Conservation (phyloP, 2,113 vertebrate species). For the Chascanopsetta lugubris region DNA sequence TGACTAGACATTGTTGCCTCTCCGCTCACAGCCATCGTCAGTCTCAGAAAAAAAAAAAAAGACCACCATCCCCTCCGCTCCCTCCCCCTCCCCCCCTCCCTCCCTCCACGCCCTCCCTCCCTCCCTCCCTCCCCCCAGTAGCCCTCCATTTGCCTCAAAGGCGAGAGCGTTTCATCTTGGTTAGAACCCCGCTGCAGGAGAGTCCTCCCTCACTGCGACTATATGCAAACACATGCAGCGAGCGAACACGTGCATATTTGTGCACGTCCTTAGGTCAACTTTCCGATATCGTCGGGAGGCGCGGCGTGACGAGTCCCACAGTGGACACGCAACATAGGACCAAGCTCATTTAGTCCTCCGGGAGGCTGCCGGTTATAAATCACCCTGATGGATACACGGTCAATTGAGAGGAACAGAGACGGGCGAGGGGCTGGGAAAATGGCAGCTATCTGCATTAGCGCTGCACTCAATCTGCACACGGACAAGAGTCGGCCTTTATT, state of each 20-base stretch:
- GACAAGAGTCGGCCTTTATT: conserved; percentile 47
- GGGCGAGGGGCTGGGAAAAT: conserved; percentile 56
- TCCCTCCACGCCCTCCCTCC: neutral
- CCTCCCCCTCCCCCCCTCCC: neutral
- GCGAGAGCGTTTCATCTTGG: conserved; percentile 53
- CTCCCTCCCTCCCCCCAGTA: conserved; percentile 19
- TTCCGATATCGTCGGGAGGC: conserved; percentile 1
- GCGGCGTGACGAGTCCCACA: conserved; percentile 3
- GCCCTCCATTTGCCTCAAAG: conserved; percentile 55
- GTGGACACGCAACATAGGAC: conserved; percentile 18
- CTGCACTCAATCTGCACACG: conserved; percentile 60
- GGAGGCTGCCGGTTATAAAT: conserved; percentile 66
- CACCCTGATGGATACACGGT: conserved; percentile 67
- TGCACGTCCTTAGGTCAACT: neutral
- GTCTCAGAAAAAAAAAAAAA: conserved; percentile 51
- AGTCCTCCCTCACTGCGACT: conserved; percentile 25
- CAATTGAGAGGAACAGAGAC: conserved; percentile 63
- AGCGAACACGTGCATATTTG: neutral
- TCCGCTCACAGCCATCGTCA: conserved; percentile 46
- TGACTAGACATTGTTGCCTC: conserved; percentile 63
- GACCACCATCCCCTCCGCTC: too few species aligned
- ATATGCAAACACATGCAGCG: conserved; percentile 6
- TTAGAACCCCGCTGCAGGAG: conserved; percentile 44
- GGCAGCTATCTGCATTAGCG: conserved; percentile 64
- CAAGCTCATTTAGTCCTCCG: conserved; percentile 48